Conservation (phyloP, 2,113 vertebrate species). For the Tenebrosternarchus preto region DNA sequence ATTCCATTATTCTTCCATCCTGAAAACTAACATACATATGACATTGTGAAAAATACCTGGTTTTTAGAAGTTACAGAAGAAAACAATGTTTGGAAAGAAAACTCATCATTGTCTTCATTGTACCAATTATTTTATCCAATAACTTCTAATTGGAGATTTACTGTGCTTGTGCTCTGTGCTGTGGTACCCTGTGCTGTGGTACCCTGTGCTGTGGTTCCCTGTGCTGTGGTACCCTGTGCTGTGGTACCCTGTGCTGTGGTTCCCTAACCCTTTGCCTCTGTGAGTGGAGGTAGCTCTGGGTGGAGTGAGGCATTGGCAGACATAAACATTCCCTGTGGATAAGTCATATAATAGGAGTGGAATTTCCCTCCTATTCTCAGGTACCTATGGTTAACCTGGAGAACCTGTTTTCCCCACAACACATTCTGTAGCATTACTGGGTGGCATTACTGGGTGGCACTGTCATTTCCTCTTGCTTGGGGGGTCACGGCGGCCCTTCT, state of each 20-base stretch:
- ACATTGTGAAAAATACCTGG: no score
- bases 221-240: no score
- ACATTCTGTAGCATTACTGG: background rate
- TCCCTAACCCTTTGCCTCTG: constrained; percentile 42
- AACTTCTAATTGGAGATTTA: constrained; percentile 57
- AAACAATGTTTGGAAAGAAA: no score
- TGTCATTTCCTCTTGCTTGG: constrained; percentile 54
- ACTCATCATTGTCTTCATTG: constrained; percentile 5
- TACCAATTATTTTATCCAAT: constrained; percentile 45
- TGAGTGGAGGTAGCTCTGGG: constrained; percentile 57
- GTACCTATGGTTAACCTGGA: constrained; percentile 70
- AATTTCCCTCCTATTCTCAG: constrained; percentile 47
- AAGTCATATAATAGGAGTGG: constrained; percentile 64
- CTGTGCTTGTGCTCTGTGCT: constrained; percentile 37
- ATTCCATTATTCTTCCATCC: no score
- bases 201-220: no score
- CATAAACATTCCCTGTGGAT: constrained; percentile 58
- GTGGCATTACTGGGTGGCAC: constrained; percentile 42
- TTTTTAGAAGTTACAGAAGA: no score
- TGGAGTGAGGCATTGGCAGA: constrained; percentile 55
- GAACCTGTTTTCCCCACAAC: constrained; percentile 63
- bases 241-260: no score
- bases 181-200: no score
- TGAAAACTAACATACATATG: no score
- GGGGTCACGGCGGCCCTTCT: constrained; percentile 27